Conservation (phyloP, 2,888 invertebrate genomes). For the Ganaspis brasiliensis region DNA sequence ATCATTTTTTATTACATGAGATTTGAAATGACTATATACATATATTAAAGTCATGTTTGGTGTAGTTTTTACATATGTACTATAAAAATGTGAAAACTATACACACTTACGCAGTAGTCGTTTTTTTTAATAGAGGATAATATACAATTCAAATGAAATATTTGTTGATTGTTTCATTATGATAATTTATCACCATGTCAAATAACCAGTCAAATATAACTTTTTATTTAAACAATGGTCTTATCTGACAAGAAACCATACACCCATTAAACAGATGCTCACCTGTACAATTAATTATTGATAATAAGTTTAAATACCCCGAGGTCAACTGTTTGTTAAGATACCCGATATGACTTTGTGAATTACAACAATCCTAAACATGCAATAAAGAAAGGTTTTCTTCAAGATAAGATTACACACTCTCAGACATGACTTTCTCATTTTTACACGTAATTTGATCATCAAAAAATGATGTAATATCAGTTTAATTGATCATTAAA, state of each 20-base stretch:
- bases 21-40: too few relatives aligned
- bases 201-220: not conserved
- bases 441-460: not conserved
- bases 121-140: not conserved
- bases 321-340: not conserved
- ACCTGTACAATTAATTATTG: slow-evolving; percentile 25
- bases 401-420: slow-evolving; percentile 23
- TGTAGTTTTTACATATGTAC: too few relatives aligned
- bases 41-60: too few relatives aligned
- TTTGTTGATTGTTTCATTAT: not conserved
- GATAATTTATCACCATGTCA: not conserved
- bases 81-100: too few relatives aligned
- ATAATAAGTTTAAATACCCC: slow-evolving; percentile 11
- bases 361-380: not conserved
- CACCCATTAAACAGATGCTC: not conserved
- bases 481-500: too few relatives aligned
- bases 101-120: too few relatives aligned
- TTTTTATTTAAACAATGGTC: not conserved
- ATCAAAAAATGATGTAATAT: too few relatives aligned
- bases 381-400: not conserved
- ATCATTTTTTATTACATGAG: not conserved
- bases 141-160: not conserved
- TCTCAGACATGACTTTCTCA: slow-evolving; percentile 7
- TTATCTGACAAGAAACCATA: slow-evolving; percentile 7
- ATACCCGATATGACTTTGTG: not conserved